Base-by-base conservation (phyloP, 2,113 vertebrate species). In the Suncus etruscus region DNA sequence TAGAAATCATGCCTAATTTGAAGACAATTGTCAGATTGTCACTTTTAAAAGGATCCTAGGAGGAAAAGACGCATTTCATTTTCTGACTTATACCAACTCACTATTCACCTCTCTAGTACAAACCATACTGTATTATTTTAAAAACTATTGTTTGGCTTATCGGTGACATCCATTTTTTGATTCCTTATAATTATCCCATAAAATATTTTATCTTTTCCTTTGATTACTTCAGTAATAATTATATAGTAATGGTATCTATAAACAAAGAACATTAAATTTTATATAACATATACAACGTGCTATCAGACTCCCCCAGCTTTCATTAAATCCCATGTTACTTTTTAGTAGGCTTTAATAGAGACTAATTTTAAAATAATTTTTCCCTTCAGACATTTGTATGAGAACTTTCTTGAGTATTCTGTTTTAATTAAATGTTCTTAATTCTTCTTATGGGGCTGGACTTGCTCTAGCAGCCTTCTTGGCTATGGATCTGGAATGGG, bases 401-500 rank as follows among this genome's bases (percentile, higher is more conserved):
- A 93, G 76, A 93, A 6, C 54, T 80, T 91, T 85, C 47, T 93
- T 80, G 25, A 48, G 69, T 80, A 91, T 77, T 47, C 94, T 94
- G 87, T 92, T 96, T 91, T 48, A 90, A 82, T 94, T 88, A 94
- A 96, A 66, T 91, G 91, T 92, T 81, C 88, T 93, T 81, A 86
- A 65, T 88, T 94, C 50, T n/a, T 83, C 72, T 93, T 93, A 83
- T 86, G 73, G 63, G 65, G 39, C 65, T 81, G 90, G 48, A 25
- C 80, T 94, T 90, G 80, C 77, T 87, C 31, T 3, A 66, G 74
- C 83, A 87, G 54, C 7, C 85, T 91, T 72, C 75, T 77, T 96
- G 88, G 88, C 95, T n/a, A 25, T 50, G 79, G 11, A 27, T 69
- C 29, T 74, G 29, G 66, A 61, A 80, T 51, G 14, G 14, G 76